These are phyloP conservation scores for Pogonomyrmex californicus DNA, from an alignment of 1,140 invertebrate species.

Conservation along the genomic window DNA sequence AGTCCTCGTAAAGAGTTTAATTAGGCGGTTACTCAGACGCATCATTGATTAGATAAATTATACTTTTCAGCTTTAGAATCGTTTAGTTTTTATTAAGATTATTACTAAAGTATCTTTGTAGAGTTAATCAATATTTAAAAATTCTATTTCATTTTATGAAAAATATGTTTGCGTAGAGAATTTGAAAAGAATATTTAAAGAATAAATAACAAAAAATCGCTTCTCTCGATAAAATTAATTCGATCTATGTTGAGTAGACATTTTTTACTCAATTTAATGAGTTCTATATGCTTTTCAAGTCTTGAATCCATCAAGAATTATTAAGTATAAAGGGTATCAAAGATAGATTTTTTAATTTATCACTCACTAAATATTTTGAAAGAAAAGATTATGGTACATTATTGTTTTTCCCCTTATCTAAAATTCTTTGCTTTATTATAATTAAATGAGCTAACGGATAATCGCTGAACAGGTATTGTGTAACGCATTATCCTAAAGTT, in stretches of 20 bases:
- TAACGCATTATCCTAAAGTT: background rate
- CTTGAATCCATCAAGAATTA: background rate
- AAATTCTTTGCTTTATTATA: conserved; percentile 30
- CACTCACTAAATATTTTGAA: conserved; percentile 16
- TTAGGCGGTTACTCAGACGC: conserved; percentile 1
- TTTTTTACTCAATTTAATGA: too few species aligned
- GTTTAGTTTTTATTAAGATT: background rate
- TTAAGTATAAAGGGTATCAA: background rate
- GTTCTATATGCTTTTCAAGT: background rate
- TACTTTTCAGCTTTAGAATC: background rate
- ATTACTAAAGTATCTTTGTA: background rate
- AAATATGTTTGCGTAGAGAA: too few species aligned
- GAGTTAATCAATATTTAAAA: background rate
- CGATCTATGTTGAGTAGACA: background rate
- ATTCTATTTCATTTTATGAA: background rate
- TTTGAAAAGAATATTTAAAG: too few species aligned
- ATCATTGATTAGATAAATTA: conserved; percentile 10
- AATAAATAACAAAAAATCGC: background rate
- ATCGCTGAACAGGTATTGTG: conserved; percentile 5
- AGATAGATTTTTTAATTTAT: conserved; percentile 13
- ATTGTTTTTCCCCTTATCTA: background rate
- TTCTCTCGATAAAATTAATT: background rate
- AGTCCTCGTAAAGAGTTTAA: conserved; percentile 4
- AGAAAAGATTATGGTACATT: conserved; percentile 14
- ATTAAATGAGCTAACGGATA: background rate